Conservation (phyloP, 2,888 invertebrate species). For the Heliothis peltigera region DNA sequence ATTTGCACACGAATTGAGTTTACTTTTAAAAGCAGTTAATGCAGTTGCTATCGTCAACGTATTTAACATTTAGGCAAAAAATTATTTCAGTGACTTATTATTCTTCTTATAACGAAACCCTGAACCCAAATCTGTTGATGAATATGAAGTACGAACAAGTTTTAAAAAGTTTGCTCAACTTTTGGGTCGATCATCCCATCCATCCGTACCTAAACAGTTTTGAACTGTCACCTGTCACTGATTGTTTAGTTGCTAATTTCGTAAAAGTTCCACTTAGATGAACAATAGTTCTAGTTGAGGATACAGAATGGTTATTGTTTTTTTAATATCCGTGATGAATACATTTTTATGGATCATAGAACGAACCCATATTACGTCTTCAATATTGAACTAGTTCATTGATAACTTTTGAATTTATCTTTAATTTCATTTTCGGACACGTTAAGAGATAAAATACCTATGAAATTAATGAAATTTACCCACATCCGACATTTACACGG, state of each 20-base stretch:
- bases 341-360: background rate
- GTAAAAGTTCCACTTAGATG: background rate
- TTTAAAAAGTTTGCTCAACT: conserved; percentile 27
- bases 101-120: background rate
- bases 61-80: no score
- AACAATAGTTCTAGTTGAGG: no score
- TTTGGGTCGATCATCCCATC: conserved; percentile 26
- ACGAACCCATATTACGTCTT: background rate
- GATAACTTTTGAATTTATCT: background rate
- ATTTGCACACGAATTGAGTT: no score
- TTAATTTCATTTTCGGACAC: background rate
- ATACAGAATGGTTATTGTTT: no score
- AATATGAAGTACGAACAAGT: conserved; percentile 18
- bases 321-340: no score
- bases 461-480: conserved; percentile 33
- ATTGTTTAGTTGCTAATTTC: conserved; percentile 5
- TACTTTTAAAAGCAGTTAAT: no score
- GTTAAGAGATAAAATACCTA: conserved; percentile 12
- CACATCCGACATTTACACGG: conserved; percentile 36
- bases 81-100: background rate
- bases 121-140: conserved; percentile 1
- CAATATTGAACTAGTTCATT: background rate
- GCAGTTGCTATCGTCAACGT: no score
- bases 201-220: conserved; percentile 10
- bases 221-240: conserved; percentile 16